A percentile compares a stretch with the other conserved stretches of the same genome.
These are phyloP conservation scores for Priocnemis perturbator DNA, from an alignment of 2,888 invertebrate species.

Conservation along the genomic window DNA sequence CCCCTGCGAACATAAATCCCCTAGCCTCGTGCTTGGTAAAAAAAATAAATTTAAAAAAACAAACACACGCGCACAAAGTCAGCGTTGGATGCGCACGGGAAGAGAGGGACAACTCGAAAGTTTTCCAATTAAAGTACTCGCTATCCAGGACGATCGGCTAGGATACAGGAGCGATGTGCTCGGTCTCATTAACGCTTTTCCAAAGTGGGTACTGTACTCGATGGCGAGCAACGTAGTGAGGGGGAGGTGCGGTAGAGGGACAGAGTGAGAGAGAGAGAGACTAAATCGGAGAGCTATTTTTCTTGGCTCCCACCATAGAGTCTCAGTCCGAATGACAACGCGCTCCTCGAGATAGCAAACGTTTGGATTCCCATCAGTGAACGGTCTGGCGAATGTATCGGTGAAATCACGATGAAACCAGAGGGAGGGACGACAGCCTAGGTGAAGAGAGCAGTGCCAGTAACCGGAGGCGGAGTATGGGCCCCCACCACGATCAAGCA, in stretches of 20 bases:
- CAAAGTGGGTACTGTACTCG: constrained; percentile 48
- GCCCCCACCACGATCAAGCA: constrained; percentile 26
- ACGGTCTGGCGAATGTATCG: constrained; percentile 28
- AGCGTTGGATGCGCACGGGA: constrained; percentile 12
- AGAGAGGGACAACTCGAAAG: constrained; percentile 50
- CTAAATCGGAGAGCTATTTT: constrained; percentile 46
- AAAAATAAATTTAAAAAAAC: constrained; percentile 25
- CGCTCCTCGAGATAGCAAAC: constrained; percentile 41
- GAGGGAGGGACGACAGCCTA: constrained; percentile 18
- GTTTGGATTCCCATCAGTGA: constrained; percentile 49
- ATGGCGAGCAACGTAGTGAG: constrained; percentile 3
- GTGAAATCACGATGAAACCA: constrained; percentile 1
- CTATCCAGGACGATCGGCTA: constrained; percentile 62
- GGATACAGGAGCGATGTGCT: constrained; percentile 52
- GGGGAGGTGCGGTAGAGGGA: constrained; percentile 10
- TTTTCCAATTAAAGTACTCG: constrained; percentile 68
- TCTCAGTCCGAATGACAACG: constrained; percentile 50
- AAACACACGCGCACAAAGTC: constrained; percentile 20
- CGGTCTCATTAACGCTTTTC: constrained; percentile 58
- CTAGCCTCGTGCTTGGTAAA: constrained; percentile 13
- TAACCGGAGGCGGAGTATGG: constrained; percentile 9
- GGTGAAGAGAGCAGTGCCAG: too few relatives aligned
- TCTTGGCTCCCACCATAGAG: constrained; percentile 52
- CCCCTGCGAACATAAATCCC: constrained; percentile 29
- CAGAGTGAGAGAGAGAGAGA: constrained; percentile 25